Conservation (phyloP, 2,113 vertebrate species). For the Mastomys coucha region DNA sequence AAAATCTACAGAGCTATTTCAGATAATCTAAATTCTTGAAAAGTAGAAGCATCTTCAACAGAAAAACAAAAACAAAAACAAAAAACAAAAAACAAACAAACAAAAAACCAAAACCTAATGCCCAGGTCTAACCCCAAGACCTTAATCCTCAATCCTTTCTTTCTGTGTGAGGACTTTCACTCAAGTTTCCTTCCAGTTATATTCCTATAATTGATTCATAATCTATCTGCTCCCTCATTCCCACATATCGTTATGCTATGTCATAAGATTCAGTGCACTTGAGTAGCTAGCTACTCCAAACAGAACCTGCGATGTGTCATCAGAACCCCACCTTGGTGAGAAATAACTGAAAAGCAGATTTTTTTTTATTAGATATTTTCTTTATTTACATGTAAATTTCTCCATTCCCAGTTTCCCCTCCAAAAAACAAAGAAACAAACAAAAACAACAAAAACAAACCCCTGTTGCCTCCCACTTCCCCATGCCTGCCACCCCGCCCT, state of each 20-base stretch:
- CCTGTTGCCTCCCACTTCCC: too few relatives aligned
- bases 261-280: background rate
- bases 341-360: constrained; percentile 52
- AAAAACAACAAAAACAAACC: too few relatives aligned
- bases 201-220: constrained; percentile 43
- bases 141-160: background rate
- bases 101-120: background rate
- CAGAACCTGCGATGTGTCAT: background rate
- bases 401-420: too few relatives aligned
- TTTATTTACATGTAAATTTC: too few relatives aligned
- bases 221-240: constrained; percentile 28
- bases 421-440: too few relatives aligned
- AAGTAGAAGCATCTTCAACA: background rate
- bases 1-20: background rate
- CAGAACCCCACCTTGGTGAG: background rate
- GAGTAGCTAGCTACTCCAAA: constrained; percentile 34
- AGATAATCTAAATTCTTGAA: background rate
- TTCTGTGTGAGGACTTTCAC: background rate
- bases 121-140: background rate
- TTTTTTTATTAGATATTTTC: too few relatives aligned
- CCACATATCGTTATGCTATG: constrained; percentile 38
- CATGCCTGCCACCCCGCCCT: too few relatives aligned
- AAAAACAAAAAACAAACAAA: background rate
- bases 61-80: background rate
- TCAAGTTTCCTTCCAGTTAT: constrained; percentile 4